Evolutionary conservation across 1,140 invertebrate species (phyloP).

Genomic region (Drosophila nannoptera): DNA sequence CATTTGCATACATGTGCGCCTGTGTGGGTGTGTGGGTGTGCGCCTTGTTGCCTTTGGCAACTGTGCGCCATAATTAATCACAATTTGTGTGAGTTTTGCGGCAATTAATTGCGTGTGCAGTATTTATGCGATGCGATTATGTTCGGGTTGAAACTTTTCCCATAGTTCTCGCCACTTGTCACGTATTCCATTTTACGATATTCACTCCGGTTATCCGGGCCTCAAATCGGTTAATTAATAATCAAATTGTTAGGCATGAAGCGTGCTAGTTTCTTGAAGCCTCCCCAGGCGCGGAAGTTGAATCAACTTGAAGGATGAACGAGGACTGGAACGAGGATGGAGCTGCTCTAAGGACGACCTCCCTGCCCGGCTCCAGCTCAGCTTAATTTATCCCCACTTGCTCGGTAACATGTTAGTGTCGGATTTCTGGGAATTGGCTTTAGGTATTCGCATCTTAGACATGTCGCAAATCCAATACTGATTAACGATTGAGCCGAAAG

Average conservation of each 20-base stretch:
- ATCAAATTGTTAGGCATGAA: background rate
- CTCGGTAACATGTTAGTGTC: background rate
- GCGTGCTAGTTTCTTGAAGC: background rate
- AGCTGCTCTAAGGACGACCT: too few relatives aligned
- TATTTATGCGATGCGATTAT: slow-evolving; percentile 31
- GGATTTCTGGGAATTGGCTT: slow-evolving; percentile 24
- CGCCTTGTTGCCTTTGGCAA: slow-evolving; percentile 39
- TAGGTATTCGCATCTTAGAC: slow-evolving; percentile 22
- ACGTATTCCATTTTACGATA: slow-evolving; percentile 27
- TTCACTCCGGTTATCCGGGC: slow-evolving; percentile 29
- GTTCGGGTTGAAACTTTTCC: slow-evolving; percentile 31
- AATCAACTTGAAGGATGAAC: background rate
- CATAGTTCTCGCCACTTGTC: slow-evolving; percentile 18
- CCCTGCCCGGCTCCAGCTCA: background rate
- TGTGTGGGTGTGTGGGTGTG: slow-evolving; percentile 17
- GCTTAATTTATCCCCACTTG: background rate
- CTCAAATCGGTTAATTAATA: slow-evolving; percentile 23
- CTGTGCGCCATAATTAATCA: slow-evolving; percentile 70
- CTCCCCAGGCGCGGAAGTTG: too few relatives aligned
- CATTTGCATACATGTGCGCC: slow-evolving; percentile 24
- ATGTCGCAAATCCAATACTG: slow-evolving; percentile 43
- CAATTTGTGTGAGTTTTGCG: slow-evolving; percentile 70
- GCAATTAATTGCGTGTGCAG: slow-evolving; percentile 73
- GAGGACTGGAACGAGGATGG: too few relatives aligned
- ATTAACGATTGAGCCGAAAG: slow-evolving; percentile 34